These are phyloP conservation scores for Hydrolagus colliei DNA, from an alignment of 2,797 vertebrate genomes.

Conservation along the genomic window DNA sequence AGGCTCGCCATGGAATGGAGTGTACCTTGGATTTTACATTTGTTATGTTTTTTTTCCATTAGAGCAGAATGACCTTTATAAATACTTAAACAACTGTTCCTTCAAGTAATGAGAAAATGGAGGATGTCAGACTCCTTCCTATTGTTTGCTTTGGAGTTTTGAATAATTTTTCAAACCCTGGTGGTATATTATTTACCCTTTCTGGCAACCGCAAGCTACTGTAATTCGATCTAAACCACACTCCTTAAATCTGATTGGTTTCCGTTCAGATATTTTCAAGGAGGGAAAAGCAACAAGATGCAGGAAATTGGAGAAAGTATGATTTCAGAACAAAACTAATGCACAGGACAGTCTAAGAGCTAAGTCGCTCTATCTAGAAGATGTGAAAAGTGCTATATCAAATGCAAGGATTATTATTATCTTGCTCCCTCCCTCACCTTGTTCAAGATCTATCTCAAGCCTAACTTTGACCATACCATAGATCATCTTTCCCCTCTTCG, in stretches of 20 bases:
- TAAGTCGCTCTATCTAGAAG: too few relatives aligned
- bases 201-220: neutral
- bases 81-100: slow-evolving; percentile 13
- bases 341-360: too few relatives aligned
- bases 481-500: too few relatives aligned
- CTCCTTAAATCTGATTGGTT: neutral
- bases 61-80: neutral
- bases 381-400: too few relatives aligned
- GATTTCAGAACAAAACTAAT: too few relatives aligned
- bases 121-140: neutral
- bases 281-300: neutral
- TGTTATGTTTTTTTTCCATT: neutral
- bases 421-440: too few relatives aligned
- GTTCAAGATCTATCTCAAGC: too few relatives aligned
- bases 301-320: too few relatives aligned
- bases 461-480: too few relatives aligned
- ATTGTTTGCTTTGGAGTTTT: slow-evolving; percentile 1
- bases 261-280: neutral
- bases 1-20: slow-evolving; percentile 1
- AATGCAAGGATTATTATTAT: too few relatives aligned
- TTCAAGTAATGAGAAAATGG: neutral
- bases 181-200: neutral
- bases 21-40: slow-evolving; percentile 46
- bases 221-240: neutral
- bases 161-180: neutral